phyloP scores from a whole-genome alignment of 2,888 invertebrate species.

The Drosophila histrio region DNA sequence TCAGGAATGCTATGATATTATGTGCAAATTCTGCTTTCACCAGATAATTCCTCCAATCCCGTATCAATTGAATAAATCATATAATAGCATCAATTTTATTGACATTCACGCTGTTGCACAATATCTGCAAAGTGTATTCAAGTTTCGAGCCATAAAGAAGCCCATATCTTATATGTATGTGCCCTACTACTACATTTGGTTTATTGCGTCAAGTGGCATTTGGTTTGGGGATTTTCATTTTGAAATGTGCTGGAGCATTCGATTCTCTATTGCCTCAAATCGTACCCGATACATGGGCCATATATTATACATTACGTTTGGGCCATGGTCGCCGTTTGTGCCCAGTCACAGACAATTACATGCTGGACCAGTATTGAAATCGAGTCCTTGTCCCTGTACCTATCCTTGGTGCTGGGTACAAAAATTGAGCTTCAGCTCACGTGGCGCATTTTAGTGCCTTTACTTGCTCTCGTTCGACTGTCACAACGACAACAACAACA shows the following conservation, averaged over 20 bases:
- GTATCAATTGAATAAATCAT: background rate
- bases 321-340: constrained; percentile 24
- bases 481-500: constrained; percentile 33
- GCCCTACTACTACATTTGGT: constrained; percentile 58
- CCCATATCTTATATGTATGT: background rate
- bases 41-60: background rate
- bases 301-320: constrained; percentile 73
- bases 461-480: constrained; percentile 35
- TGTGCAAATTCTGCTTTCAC: background rate
- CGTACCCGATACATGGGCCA: constrained; percentile 69
- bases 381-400: constrained; percentile 6
- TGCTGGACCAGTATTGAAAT: constrained; percentile 45
- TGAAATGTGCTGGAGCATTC: constrained; percentile 71
- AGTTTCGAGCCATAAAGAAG: background rate
- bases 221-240: constrained; percentile 77
- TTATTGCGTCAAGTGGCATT: constrained; percentile 81
- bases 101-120: background rate
- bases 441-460: constrained; percentile 75
- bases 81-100: background rate
- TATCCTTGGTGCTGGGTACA: constrained; percentile 6
- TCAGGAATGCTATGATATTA: no score
- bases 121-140: constrained; percentile 28
- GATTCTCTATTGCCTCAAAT: constrained; percentile 65
- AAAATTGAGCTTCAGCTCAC: constrained; percentile 77
- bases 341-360: constrained; percentile 74